Base-by-base conservation (phyloP, 2,797 vertebrate genomes). In the Rousettus madagascariensis region DNA sequence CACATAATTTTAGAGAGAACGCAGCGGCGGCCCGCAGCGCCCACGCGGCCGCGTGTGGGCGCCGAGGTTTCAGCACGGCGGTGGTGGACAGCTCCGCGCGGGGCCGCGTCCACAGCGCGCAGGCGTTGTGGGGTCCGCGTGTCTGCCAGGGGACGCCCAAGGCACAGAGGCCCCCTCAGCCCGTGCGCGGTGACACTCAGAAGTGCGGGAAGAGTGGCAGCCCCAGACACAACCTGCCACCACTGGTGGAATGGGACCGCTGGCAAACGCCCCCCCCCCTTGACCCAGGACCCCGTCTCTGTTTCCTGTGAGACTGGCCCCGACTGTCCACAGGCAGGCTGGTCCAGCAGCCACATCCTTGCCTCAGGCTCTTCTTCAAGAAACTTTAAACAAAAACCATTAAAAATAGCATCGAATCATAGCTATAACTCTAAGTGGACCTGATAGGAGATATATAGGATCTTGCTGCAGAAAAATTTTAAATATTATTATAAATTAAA, bases 41-140 rank as follows among this genome's bases (percentile, higher is more conserved):
- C 1, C 33, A 17, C 0, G 6, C 16, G 9, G 0, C 16, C 3
- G 22, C 26, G 36, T 16, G 3, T 1, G 0, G 8, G 55, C 49
- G 28, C 12, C 63, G 1, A 0, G 22, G 26, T 57, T 96, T 97
- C 97, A 97, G 96, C 97, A 97, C 96, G 22, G 63, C 77, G 0
- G 63, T 0, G 24, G 66, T 46, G 96, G 96, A 97, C 96, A 97
- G 96, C 84, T 87, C 96, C 96, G 38, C 0, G 0, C 33, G 1
- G 2, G 3, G 5, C 3, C 3, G 1, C 1, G 6, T 3, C 15
- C 38, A 0, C 36, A 0, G 7, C 19, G 1, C 61, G 59, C 38
- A 0, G 1, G 24, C 28, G 5, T 0, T 5, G 6, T 5, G 8
- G 36, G 66, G 4, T 33, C 66, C 4, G 22, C 8, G 0, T 16